These are phyloP conservation scores for Tragelaphus scriptus DNA, from an alignment of 2,113 vertebrate genomes.

Conservation along the genomic window DNA sequence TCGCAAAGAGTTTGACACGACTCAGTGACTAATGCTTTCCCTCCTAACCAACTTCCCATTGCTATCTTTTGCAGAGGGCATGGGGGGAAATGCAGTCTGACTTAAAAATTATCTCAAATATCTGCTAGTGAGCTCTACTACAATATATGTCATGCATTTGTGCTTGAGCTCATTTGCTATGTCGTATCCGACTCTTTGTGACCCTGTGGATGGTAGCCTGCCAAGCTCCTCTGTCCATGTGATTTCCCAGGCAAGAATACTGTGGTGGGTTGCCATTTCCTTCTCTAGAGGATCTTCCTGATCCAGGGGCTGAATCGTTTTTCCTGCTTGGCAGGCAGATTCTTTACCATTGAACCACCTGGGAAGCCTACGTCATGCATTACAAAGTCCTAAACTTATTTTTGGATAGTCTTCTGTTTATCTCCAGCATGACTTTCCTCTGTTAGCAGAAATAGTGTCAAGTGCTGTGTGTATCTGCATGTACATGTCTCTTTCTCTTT, in stretches of 20 bases:
- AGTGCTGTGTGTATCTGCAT: neutral
- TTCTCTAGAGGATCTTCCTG: neutral
- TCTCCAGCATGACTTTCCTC: neutral
- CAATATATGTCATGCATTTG: neutral
- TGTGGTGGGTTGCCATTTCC: neutral
- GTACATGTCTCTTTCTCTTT: neutral
- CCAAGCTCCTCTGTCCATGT: neutral
- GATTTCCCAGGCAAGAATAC: neutral
- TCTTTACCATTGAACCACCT: neutral
- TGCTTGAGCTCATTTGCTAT: neutral
- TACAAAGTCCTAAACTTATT: neutral
- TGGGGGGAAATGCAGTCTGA: neutral
- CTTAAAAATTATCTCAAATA: neutral
- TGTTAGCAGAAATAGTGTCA: neutral
- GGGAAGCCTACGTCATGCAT: neutral
- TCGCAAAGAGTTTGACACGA: accelerated
- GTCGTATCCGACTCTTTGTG: neutral
- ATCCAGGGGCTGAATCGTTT: neutral
- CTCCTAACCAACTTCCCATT: neutral
- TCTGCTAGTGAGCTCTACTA: neutral
- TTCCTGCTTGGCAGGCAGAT: neutral
- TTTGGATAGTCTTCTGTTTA: neutral
- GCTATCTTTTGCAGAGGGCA: neutral
- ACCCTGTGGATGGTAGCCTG: neutral
- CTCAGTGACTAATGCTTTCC: neutral